A percentile compares a stretch with the other conserved stretches of the same genome.
These are phyloP conservation scores for Aquatica leii DNA, from an alignment of 2,888 invertebrate species.

Conservation along the genomic window DNA sequence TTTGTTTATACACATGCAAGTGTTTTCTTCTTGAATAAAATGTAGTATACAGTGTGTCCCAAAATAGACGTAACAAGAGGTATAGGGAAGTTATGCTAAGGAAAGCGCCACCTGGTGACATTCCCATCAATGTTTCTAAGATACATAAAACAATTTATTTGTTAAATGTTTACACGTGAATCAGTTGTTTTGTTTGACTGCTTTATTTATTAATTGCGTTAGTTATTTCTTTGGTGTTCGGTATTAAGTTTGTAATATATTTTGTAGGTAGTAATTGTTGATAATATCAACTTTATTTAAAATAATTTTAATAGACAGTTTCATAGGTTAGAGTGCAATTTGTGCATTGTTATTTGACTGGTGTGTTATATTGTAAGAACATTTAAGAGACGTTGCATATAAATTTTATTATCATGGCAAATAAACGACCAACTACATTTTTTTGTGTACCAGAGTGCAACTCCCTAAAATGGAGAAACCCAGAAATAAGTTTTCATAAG, in stretches of 20 bases:
- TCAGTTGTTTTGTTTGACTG: background rate
- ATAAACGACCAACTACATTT: slow-evolving; percentile 3
- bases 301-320: background rate
- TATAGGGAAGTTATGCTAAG: background rate
- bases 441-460: slow-evolving; percentile 1
- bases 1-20: too few relatives aligned
- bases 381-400: slow-evolving; percentile 1
- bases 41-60: too few relatives aligned
- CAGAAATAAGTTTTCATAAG: slow-evolving; percentile 6
- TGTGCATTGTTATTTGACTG: slow-evolving; percentile 5
- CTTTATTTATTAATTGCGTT: background rate
- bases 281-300: slow-evolving; percentile 4
- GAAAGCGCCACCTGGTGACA: too few relatives aligned
- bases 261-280: background rate
- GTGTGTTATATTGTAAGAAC: slow-evolving; percentile 1
- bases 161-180: background rate
- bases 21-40: too few relatives aligned
- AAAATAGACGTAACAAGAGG: too few relatives aligned
- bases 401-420: slow-evolving; percentile 6
- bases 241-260: background rate
- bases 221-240: slow-evolving; percentile 5
- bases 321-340: background rate
- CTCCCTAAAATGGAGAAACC: background rate
- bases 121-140: background rate
- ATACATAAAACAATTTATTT: background rate